phyloP scores from a whole-genome alignment of 2,797 vertebrate genomes.

The Mico argentatus region DNA sequence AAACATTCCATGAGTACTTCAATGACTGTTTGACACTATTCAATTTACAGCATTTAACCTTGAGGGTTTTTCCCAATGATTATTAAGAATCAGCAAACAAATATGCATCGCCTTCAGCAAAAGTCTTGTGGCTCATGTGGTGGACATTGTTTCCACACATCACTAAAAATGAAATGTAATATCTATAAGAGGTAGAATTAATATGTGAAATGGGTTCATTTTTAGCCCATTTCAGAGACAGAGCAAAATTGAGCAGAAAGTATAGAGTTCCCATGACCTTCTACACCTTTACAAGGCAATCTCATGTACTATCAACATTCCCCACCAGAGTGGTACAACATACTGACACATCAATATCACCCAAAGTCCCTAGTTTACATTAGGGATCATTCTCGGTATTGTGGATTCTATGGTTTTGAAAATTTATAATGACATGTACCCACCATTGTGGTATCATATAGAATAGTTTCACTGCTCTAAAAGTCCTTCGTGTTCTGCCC shows the following conservation, averaged over 20 bases:
- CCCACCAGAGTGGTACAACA: too few species aligned
- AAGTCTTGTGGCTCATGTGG: neutral
- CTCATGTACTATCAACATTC: too few species aligned
- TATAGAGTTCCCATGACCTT: neutral
- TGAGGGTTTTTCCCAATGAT: neutral
- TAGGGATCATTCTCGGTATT: neutral
- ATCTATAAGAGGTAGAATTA: neutral
- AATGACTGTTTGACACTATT: neutral
- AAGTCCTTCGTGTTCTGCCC: neutral
- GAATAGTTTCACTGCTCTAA: neutral
- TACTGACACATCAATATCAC: neutral
- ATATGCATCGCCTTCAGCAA: neutral
- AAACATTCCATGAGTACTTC: neutral
- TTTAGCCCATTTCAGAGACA: neutral
- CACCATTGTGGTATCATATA: fast-evolving
- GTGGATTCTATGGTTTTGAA: neutral
- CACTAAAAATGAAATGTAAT: neutral
- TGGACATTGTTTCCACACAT: neutral
- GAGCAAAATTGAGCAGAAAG: neutral
- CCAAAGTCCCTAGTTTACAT: neutral
- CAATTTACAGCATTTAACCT: neutral
- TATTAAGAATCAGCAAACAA: neutral
- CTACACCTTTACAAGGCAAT: too few species aligned
- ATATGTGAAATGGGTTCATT: neutral
- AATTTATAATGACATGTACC: neutral